These are phyloP conservation scores for Drosophila pseudoobscura DNA, from an alignment of 1,140 invertebrate species.

Conservation along the genomic window DNA sequence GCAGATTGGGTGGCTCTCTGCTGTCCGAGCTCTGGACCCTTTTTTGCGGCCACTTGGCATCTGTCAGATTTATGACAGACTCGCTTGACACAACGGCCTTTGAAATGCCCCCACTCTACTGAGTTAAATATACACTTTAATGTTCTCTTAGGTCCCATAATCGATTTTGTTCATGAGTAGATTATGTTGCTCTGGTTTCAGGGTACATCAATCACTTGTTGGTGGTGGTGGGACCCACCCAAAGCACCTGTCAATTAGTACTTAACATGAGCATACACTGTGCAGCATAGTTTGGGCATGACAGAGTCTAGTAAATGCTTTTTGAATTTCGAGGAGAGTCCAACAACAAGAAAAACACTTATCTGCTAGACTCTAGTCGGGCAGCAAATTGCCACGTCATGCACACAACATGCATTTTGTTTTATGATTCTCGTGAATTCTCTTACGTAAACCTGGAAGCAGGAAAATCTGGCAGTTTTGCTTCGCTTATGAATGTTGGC, in stretches of 20 bases:
- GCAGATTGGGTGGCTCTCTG: constrained; percentile 1
- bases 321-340: too few relatives aligned
- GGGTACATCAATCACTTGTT: constrained; percentile 43
- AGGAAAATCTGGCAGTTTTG: too few relatives aligned
- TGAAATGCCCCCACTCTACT: neutral
- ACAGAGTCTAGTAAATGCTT: constrained; percentile 1
- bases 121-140: constrained; percentile 18
- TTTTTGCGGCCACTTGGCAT: constrained; percentile 56
- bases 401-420: too few relatives aligned
- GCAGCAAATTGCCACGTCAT: too few relatives aligned
- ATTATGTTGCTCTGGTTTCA: constrained; percentile 31
- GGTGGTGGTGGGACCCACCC: constrained; percentile 2
- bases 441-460: neutral
- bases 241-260: constrained; percentile 45
- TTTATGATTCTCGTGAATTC: neutral
- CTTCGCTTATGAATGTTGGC: too few relatives aligned
- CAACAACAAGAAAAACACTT: too few relatives aligned
- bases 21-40: constrained; percentile 16
- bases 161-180: constrained; percentile 41
- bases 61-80: constrained; percentile 70
- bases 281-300: constrained; percentile 11
- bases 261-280: constrained; percentile 12
- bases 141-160: constrained; percentile 22
- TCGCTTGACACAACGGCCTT: constrained; percentile 40
- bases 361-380: too few relatives aligned